A percentile compares a stretch with the other conserved stretches of the same genome.
phyloP scores from a whole-genome alignment of 2,888 invertebrate genomes.

The Trisateles emortualis region DNA sequence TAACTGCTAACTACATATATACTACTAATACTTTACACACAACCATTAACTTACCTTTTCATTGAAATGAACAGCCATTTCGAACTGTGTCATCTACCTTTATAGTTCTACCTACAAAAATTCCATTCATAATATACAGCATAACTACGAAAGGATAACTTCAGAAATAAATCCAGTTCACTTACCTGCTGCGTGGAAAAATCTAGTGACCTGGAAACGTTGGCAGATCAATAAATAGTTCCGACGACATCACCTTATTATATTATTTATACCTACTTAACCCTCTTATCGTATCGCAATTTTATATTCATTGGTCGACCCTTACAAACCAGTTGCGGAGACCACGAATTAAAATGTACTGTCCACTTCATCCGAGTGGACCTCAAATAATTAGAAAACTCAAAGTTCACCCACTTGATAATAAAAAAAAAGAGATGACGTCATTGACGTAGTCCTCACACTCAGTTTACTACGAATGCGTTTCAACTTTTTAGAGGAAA shows the following conservation, averaged over 20 bases:
- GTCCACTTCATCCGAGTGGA: constrained; percentile 53
- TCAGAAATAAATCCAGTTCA: constrained; percentile 39
- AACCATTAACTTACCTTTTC: too few relatives aligned
- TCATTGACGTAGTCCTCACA: constrained; percentile 30
- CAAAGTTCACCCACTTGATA: constrained; percentile 36
- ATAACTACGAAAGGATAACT: constrained; percentile 34
- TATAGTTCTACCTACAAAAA: too few relatives aligned
- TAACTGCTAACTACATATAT: too few relatives aligned
- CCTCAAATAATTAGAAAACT: constrained; percentile 58
- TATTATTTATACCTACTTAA: constrained; percentile 32
- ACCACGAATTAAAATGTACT: constrained; percentile 53
- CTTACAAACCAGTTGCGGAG: constrained; percentile 43
- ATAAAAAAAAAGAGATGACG: constrained; percentile 31
- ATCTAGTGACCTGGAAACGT: constrained; percentile 39
- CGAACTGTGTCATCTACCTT: too few relatives aligned
- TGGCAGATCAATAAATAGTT: constrained; percentile 35
- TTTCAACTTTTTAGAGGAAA: constrained; percentile 24
- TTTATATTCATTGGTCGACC: constrained; percentile 46
- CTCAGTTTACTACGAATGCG: constrained; percentile 29
- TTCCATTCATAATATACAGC: constrained; percentile 21
- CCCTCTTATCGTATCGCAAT: constrained; percentile 29
- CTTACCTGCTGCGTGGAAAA: constrained; percentile 30
- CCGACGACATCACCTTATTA: constrained; percentile 11
- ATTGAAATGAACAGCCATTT: too few relatives aligned
- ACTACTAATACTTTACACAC: too few relatives aligned